Percentiles rank a stretch among this genome's conserved stretches.
Conservation (phyloP, 2,113 vertebrate species). For the Pantherophis guttatus region DNA sequence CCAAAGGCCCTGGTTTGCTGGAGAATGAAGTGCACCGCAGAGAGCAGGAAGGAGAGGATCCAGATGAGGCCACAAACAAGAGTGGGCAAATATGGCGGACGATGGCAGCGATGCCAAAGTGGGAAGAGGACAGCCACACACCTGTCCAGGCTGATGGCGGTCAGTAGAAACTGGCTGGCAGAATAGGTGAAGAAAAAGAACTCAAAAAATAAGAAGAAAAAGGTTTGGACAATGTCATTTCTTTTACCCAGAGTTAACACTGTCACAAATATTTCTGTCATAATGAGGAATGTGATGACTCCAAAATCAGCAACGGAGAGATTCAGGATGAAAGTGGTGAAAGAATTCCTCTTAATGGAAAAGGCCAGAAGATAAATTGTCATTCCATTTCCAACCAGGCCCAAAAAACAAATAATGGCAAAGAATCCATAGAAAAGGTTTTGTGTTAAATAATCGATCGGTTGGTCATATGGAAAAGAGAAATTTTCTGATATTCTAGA, state of each 20-base stretch:
- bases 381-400: slow-evolving; percentile 14
- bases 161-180: not conserved
- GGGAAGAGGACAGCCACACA: not conserved
- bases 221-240: accelerated
- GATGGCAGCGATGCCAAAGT: not conserved
- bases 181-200: not conserved
- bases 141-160: not conserved
- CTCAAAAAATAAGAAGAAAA: accelerated
- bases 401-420: not conserved
- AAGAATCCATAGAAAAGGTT: accelerated
- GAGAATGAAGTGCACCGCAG: not conserved
- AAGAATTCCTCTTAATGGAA: slow-evolving; percentile 1
- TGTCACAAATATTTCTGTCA: not conserved
- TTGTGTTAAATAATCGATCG: too few species aligned
- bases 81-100: not conserved
- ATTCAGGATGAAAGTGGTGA: slow-evolving; percentile 37
- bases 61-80: not conserved
- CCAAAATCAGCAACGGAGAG: slow-evolving; percentile 25
- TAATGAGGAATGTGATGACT: not conserved
- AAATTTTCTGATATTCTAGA: too few species aligned
- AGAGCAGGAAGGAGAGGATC: not conserved
- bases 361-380: not conserved
- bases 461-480: too few species aligned
- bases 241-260: not conserved
- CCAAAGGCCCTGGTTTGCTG: too few species aligned